phyloP scores from a whole-genome alignment of 30 jellyfish, hydroid and myxozoan genomes.

The Aurelia aurita region DNA sequence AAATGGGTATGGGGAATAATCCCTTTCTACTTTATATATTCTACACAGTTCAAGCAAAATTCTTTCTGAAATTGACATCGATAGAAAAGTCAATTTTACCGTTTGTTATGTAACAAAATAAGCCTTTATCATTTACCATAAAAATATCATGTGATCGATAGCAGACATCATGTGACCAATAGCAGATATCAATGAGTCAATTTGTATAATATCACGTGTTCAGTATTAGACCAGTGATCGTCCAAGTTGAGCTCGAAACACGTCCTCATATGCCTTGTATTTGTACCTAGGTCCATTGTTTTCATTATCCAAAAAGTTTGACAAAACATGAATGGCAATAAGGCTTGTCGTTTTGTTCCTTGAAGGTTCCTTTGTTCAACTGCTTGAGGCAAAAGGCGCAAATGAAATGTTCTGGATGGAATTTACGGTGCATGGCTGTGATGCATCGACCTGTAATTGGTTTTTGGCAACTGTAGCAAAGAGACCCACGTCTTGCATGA shows the following conservation, averaged over 20 bases:
- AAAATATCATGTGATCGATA: constrained; percentile 8
- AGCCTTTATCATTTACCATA: background rate
- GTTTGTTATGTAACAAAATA: too few relatives aligned
- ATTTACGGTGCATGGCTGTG: constrained; percentile 96
- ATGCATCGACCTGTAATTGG: constrained; percentile 96
- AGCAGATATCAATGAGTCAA: constrained; percentile 4
- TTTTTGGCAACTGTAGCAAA: constrained; percentile 96
- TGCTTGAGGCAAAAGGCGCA: constrained; percentile 97
- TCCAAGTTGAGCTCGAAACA: background rate
- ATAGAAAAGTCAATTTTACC: too few relatives aligned
- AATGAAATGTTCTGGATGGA: constrained; percentile 97
- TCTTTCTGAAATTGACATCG: too few relatives aligned
- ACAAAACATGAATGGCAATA: constrained; percentile 96
- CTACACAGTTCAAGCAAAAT: too few relatives aligned
- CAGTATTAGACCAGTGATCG: background rate
- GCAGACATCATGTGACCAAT: background rate
- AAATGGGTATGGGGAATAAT: too few relatives aligned
- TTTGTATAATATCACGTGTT: constrained; percentile 3
- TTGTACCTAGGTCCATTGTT: background rate
- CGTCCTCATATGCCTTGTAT: background rate
- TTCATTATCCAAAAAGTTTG: constrained; percentile 79
- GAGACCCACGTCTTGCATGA: constrained; percentile 98
- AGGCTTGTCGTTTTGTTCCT: constrained; percentile 95
- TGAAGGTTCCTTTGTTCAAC: constrained; percentile 92
- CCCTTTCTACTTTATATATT: too few relatives aligned